Evolutionary conservation across 1,140 invertebrate genomes (phyloP).

Genomic region (Solen grandis): DNA sequence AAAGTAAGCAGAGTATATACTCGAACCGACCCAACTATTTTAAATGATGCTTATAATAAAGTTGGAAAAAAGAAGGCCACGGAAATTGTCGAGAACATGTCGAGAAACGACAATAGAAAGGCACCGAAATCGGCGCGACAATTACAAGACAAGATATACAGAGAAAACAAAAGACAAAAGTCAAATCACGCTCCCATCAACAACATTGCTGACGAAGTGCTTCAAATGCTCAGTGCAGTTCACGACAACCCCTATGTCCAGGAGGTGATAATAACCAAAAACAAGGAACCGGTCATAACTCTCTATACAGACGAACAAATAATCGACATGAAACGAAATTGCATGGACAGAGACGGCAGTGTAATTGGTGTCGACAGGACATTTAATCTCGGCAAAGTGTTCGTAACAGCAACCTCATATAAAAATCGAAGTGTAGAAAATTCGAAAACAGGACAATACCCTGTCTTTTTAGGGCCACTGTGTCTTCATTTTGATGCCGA

Average conservation of each 20-base stretch:
- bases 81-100: neutral
- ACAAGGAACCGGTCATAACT: neutral
- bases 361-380: conserved; percentile 22
- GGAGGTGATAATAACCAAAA: neutral
- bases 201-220: conserved; percentile 1
- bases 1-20: neutral
- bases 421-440: conserved; percentile 9
- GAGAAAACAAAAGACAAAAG: conserved; percentile 5
- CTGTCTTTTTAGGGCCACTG: neutral
- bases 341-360: neutral
- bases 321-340: conserved; percentile 13
- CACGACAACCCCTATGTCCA: neutral
- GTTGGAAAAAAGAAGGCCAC: neutral
- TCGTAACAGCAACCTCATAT: conserved; percentile 1
- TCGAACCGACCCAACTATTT: neutral
- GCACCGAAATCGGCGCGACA: conserved; percentile 14
- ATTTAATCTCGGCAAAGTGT: neutral
- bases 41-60: neutral
- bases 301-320: conserved; percentile 7
- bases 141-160: conserved; percentile 10
- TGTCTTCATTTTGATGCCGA: conserved; percentile 12
- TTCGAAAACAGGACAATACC: conserved; percentile 3
- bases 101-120: neutral
- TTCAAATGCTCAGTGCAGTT: neutral
- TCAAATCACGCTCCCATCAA: neutral